Percentiles rank a stretch among this genome's conserved stretches.
Evolutionary conservation across 2,888 invertebrate species (phyloP).

Genomic region (Dryomyza anilis): DNA sequence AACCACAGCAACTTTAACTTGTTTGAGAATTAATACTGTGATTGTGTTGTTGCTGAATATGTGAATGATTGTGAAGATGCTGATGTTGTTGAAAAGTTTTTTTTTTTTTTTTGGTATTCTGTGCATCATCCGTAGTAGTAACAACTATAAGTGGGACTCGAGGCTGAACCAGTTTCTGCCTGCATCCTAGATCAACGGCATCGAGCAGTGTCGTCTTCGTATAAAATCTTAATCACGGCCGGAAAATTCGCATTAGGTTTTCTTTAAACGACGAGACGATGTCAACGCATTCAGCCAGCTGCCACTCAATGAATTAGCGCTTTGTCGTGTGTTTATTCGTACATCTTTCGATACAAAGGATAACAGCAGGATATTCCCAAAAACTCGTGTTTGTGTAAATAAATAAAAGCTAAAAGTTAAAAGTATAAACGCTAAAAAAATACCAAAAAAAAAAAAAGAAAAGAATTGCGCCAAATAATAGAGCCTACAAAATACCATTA

Average conservation of each 20-base stretch:
- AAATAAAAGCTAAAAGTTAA: no score
- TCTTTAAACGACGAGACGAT: constrained; percentile 57
- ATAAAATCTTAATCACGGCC: constrained; percentile 57
- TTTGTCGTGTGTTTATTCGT: constrained; percentile 16
- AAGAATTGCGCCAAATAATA: background rate
- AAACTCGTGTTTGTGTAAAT: no score
- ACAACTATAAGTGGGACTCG: constrained; percentile 2
- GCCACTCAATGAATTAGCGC: constrained; percentile 32
- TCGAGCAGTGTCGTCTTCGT: constrained; percentile 41
- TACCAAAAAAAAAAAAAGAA: background rate
- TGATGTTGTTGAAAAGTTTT: background rate
- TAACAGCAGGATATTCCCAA: background rate
- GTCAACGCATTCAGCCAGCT: constrained; percentile 49
- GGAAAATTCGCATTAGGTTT: constrained; percentile 59
- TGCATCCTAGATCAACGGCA: constrained; percentile 7
- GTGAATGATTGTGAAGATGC: background rate
- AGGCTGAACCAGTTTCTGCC: background rate
- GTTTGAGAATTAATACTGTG: constrained; percentile 2
- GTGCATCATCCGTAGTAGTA: background rate
- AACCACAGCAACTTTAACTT: constrained; percentile 1
- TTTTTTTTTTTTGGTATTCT: background rate
- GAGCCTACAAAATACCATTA: constrained; percentile 5
- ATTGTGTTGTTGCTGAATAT: no score
- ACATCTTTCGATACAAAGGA: background rate
- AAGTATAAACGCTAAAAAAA: background rate